Conservation (phyloP, 2,888 invertebrate genomes). For the Chrysopilus asiliformis region DNA sequence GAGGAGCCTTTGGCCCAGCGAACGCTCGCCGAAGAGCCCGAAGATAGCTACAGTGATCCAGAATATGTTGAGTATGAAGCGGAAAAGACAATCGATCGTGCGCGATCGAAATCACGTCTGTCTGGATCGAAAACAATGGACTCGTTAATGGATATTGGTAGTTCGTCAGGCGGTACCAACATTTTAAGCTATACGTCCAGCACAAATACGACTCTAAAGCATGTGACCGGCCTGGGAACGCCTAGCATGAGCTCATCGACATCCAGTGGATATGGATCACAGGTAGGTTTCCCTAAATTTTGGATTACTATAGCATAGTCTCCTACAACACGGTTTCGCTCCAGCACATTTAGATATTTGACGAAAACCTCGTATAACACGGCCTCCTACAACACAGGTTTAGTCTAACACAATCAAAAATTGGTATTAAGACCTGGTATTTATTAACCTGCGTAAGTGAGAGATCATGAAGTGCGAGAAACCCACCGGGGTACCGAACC, state of each 20-base stretch:
- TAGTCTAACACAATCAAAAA: no score
- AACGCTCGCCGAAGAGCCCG: slow-evolving; percentile 36
- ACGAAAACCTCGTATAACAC: no score
- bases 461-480: no score
- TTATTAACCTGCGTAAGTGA: no score
- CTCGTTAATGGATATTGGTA: slow-evolving; percentile 64
- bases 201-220: slow-evolving; percentile 24
- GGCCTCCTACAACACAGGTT: no score
- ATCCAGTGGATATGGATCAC: slow-evolving; percentile 62
- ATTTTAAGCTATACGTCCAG: slow-evolving; percentile 27
- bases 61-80: slow-evolving; percentile 35
- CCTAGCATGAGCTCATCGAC: slow-evolving; percentile 55
- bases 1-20: slow-evolving; percentile 57
- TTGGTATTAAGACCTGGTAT: no score
- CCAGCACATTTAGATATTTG: no score
- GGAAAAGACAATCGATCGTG: slow-evolving; percentile 28
- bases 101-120: slow-evolving; percentile 34
- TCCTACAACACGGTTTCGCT: no score
- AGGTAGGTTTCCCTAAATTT: slow-evolving; percentile 18
- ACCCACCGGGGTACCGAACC: no score
- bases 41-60: slow-evolving; percentile 36
- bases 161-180: slow-evolving; percentile 31
- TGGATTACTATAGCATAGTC: no score
- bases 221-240: slow-evolving; percentile 36
- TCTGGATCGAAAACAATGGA: slow-evolving; percentile 76